These are phyloP conservation scores for Scaptomyza caliginosa DNA, from an alignment of 2,888 invertebrate genomes.

Conservation along the genomic window DNA sequence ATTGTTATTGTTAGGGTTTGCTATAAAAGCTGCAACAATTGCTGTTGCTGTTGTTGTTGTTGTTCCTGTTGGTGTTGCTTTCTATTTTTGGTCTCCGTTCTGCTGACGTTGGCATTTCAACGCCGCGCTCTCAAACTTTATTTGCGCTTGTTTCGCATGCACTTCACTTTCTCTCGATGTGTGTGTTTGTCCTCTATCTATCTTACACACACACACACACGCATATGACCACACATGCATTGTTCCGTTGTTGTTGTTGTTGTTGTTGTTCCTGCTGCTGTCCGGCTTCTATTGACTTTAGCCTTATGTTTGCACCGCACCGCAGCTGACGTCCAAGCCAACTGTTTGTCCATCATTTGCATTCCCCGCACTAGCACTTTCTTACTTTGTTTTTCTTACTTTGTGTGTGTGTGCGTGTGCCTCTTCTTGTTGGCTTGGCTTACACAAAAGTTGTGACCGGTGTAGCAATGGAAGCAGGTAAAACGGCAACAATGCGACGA, in stretches of 20 bases:
- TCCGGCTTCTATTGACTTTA: constrained; percentile 61
- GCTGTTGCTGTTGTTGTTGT: constrained; percentile 12
- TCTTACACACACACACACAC: not conserved
- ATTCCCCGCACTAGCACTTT: constrained; percentile 60
- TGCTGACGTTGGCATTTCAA: constrained; percentile 63
- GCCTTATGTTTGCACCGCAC: constrained; percentile 58
- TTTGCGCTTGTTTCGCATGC: constrained; percentile 55
- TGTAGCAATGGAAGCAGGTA: not conserved
- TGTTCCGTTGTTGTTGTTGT: constrained; percentile 37
- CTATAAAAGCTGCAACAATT: constrained; percentile 14
- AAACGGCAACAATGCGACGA: not conserved
- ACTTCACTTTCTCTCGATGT: constrained; percentile 24
- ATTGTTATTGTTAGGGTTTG: constrained; percentile 33
- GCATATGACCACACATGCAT: constrained; percentile 40
- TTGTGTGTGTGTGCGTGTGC: constrained; percentile 16
- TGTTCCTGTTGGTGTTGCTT: not conserved
- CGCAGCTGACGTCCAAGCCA: constrained; percentile 31
- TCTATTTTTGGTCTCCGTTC: constrained; percentile 18
- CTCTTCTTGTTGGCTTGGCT: constrained; percentile 17
- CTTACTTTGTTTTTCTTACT: too few species aligned
- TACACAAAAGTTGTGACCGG: constrained; percentile 22
- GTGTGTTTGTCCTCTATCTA: constrained; percentile 12
- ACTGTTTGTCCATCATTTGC: constrained; percentile 73
- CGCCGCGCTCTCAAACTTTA: constrained; percentile 60
- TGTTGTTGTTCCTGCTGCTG: constrained; percentile 31